Percentiles rank a stretch among this genome's conserved stretches.
These are phyloP conservation scores for Dicyrtomina minuta DNA, from an alignment of 2,888 invertebrate species.

Conservation along the genomic window DNA sequence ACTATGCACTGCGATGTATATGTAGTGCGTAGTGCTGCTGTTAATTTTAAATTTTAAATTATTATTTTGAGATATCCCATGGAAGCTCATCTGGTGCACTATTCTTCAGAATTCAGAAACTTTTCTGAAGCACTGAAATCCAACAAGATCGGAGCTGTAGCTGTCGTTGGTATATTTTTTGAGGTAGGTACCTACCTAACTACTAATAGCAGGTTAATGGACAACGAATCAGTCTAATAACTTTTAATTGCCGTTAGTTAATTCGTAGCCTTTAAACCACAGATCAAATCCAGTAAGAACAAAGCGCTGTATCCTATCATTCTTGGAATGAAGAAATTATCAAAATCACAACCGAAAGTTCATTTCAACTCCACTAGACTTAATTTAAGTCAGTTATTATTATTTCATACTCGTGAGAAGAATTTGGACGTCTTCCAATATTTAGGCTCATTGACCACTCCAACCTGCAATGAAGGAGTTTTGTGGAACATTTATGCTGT, in stretches of 20 bases:
- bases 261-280: no score
- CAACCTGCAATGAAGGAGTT: conserved; percentile 12
- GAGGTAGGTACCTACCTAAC: background rate
- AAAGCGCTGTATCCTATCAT: no score
- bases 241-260: no score
- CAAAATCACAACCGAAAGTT: no score
- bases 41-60: background rate
- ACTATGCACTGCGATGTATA: no score
- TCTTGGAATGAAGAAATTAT: no score
- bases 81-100: conserved; percentile 30
- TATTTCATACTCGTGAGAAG: background rate
- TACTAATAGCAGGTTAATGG: no score
- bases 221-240: no score
- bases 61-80: conserved; percentile 9
- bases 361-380: background rate
- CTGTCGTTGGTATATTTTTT: conserved; percentile 10
- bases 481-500: conserved; percentile 4
- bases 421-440: background rate
- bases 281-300: no score
- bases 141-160: conserved; percentile 3
- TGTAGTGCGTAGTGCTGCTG: no score
- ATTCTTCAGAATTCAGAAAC: background rate
- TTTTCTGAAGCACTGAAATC: background rate
- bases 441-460: conserved; percentile 13
- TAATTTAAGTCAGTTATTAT: no score